Evolutionary conservation across 2,888 invertebrate genomes (phyloP), one percentile per base, ranked within the genome.

Genomic region (Lepidocyrtoides sp.): DNA sequence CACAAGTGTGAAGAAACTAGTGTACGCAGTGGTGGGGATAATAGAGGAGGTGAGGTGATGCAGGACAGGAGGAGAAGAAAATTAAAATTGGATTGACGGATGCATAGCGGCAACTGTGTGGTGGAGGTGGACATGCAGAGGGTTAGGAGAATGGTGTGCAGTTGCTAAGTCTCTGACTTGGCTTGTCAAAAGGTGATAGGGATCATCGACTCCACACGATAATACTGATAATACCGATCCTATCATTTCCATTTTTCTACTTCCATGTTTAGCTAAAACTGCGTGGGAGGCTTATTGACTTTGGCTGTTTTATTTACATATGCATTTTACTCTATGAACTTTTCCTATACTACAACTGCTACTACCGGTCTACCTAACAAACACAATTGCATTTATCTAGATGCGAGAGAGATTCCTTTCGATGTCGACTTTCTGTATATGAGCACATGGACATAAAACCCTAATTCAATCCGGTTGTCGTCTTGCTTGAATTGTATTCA

Each of bases 211-310:
- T 66, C 29, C 3, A 36, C 66, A 63, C 36, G 66, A 66, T 66
- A 66, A 66, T 29, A 36, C 57, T 66, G 26, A 10, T 57, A 20
- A 66, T 66, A 66, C 66, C 3, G 66, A 66, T 66, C n/a, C 66
- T 66, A 66, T 66, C 66, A 17, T 23, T 14, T 10, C 36, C 3
- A 75, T 75, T 44, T 48, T 75, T 23, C 20, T 44, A 23, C 75
- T 75, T 44, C 69, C 69, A 69, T 69, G 69, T 69, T 36, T 69
- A 69, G 69, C 12, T 69, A 69, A 36, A 23, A 17, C 23, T 12
- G 75, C 48, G 75, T 75, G 75, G 75, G 75, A 23, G 75, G 75
- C 75, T 20, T 75, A 75, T 75, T 75, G 75, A 75, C 75, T 75
- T 75, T 75, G 44, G 8, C 1, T 20, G 44, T 44, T 23, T 48